Evolutionary conservation across 1,140 invertebrate species (phyloP).

Genomic region (Drosophila baimaii): DNA sequence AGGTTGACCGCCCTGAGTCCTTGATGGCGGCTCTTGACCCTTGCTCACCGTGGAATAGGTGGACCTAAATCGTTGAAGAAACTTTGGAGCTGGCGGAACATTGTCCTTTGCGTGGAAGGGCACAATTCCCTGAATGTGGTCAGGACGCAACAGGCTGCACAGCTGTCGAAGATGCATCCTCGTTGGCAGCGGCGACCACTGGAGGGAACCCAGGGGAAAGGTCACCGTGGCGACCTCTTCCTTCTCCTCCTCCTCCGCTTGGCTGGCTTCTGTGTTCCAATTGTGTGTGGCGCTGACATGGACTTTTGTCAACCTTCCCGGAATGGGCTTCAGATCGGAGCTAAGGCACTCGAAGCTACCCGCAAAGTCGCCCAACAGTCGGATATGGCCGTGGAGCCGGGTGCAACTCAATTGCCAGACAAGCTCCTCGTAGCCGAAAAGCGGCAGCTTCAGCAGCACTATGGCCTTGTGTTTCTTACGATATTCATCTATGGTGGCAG

Average conservation of each 20-base stretch:
- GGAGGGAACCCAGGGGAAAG: conserved; percentile 2
- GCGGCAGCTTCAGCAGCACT: conserved; percentile 33
- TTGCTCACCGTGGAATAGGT: conserved; percentile 1
- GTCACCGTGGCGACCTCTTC: too few relatives aligned
- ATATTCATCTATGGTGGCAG: conserved; percentile 19
- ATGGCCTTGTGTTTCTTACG: not conserved
- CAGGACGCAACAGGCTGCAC: conserved; percentile 58
- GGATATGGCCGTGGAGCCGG: conserved; percentile 44
- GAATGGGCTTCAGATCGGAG: conserved; percentile 22
- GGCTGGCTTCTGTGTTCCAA: not conserved
- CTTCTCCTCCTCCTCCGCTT: not conserved
- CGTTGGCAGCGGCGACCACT: conserved; percentile 56
- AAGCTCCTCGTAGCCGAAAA: conserved; percentile 59
- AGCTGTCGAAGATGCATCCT: conserved; percentile 63
- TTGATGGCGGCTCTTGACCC: not conserved
- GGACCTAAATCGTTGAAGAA: conserved; percentile 42
- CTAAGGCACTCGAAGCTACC: conserved; percentile 24
- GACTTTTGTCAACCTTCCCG: conserved; percentile 1
- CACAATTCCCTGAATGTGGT: conserved; percentile 57
- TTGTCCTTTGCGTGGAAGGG: conserved; percentile 34
- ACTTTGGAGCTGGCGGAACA: conserved; percentile 35
- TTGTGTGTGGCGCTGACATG: conserved; percentile 3
- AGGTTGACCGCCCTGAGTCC: rapidly evolving
- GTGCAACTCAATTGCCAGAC: conserved; percentile 41
- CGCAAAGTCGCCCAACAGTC: conserved; percentile 13